These are phyloP conservation scores for Brassicogethes aeneus DNA, from an alignment of 2,888 invertebrate species.

Conservation along the genomic window DNA sequence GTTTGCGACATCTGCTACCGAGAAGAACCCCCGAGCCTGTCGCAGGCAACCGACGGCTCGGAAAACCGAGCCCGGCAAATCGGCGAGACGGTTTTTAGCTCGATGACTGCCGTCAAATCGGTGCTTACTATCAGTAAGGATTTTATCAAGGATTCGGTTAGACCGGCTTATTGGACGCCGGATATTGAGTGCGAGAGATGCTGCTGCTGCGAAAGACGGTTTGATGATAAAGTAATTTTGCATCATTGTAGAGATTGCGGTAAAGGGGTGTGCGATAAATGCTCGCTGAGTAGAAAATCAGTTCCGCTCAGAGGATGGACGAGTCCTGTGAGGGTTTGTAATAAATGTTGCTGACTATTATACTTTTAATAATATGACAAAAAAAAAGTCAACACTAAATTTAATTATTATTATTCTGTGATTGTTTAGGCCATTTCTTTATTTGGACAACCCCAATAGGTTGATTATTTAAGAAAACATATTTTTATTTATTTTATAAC, in stretches of 20 bases:
- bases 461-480: too few species aligned
- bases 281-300: conserved; percentile 50
- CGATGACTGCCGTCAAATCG: conserved; percentile 59
- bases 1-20: conserved; percentile 62
- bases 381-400: too few species aligned
- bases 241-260: conserved; percentile 70
- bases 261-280: conserved; percentile 56
- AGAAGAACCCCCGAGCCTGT: conserved; percentile 32
- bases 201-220: conserved; percentile 52
- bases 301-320: conserved; percentile 69
- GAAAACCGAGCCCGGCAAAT: conserved; percentile 52
- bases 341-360: conserved; percentile 51
- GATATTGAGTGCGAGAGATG: conserved; percentile 62
- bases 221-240: conserved; percentile 44
- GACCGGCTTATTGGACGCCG: conserved; percentile 70
- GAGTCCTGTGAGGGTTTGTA: conserved; percentile 65
- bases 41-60: conserved; percentile 21
- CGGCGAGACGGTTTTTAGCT: conserved; percentile 64
- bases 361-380: too few species aligned
- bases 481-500: too few species aligned
- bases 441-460: too few species aligned
- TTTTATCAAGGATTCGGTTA: conserved; percentile 64
- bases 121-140: conserved; percentile 67
- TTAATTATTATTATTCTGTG: too few species aligned
- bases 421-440: too few species aligned